Conservation (phyloP, 2,113 vertebrate species). For the Hiodon tergisus region DNA sequence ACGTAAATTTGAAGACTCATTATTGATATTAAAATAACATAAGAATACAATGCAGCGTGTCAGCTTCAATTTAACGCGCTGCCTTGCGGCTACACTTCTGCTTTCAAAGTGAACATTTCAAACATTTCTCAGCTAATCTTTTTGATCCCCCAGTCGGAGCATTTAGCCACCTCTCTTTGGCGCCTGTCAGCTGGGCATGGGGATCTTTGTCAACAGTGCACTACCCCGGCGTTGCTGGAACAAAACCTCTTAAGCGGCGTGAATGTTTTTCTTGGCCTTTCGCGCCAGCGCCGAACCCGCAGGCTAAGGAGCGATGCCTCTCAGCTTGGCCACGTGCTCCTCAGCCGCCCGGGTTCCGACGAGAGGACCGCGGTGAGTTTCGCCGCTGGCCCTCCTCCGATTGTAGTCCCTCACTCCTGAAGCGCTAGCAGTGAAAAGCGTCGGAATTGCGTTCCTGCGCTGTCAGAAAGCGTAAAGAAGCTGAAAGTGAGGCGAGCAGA, state of each 20-base stretch:
- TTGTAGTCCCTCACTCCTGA: not conserved
- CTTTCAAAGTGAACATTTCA: conserved; percentile 17
- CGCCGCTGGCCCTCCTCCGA: not conserved
- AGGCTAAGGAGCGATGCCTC: not conserved
- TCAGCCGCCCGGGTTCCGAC: not conserved
- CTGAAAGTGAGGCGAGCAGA: not conserved
- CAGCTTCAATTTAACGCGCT: not conserved
- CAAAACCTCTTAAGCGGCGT: not conserved
- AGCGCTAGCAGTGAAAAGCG: conserved; percentile 1
- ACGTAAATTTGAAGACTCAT: not conserved
- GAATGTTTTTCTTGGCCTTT: not conserved
- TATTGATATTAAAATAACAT: not conserved
- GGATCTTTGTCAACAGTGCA: conserved; percentile 17
- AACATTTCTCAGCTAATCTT: conserved; percentile 28
- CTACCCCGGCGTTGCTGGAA: not conserved
- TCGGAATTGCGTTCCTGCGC: conserved; percentile 14
- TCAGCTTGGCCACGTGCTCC: not conserved
- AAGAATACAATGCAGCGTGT: not conserved
- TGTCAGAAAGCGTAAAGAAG: not conserved
- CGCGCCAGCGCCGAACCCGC: not conserved
- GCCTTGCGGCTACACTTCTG: not conserved
- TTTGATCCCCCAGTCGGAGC: conserved; percentile 24
- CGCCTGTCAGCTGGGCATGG: conserved; percentile 11
- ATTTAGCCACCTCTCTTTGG: conserved; percentile 19
- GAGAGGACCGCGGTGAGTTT: not conserved